These are phyloP conservation scores for Micropterix aruncella DNA, from an alignment of 2,888 invertebrate species.

Conservation along the genomic window DNA sequence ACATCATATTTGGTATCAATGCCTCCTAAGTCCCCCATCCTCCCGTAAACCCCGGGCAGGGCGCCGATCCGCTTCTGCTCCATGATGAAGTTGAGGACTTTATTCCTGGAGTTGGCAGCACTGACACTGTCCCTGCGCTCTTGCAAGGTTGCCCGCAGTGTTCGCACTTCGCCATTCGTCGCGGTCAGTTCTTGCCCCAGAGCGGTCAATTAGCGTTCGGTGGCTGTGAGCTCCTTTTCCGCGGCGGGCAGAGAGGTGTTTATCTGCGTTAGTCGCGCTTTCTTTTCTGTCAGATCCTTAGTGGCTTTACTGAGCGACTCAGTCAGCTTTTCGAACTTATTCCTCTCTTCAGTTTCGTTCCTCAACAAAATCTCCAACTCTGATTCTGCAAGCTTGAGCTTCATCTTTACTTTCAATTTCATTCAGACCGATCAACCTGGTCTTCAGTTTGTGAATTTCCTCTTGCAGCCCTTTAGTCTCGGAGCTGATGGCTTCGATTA, in stretches of 20 bases:
- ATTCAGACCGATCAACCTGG: constrained; percentile 51
- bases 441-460: constrained; percentile 53
- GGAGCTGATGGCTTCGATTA: constrained; percentile 48
- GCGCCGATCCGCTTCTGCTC: constrained; percentile 63
- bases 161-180: not conserved
- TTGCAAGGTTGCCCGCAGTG: constrained; percentile 40
- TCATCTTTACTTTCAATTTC: constrained; percentile 50
- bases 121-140: constrained; percentile 61
- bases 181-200: not conserved
- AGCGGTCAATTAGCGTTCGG: not conserved
- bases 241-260: not conserved
- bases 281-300: constrained; percentile 36
- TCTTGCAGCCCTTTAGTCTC: constrained; percentile 58
- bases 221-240: not conserved
- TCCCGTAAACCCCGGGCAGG: constrained; percentile 74
- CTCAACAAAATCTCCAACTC: constrained; percentile 66
- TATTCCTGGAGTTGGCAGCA: constrained; percentile 43
- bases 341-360: constrained; percentile 44
- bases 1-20: constrained; percentile 89
- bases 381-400: constrained; percentile 49
- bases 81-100: constrained; percentile 67
- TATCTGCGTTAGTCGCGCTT: constrained; percentile 16
- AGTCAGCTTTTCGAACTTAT: constrained; percentile 45
- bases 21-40: constrained; percentile 90
- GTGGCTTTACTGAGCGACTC: constrained; percentile 29